Evolutionary conservation across 2,888 invertebrate species (phyloP).

Genomic region (Augochlorella aurata): DNA sequence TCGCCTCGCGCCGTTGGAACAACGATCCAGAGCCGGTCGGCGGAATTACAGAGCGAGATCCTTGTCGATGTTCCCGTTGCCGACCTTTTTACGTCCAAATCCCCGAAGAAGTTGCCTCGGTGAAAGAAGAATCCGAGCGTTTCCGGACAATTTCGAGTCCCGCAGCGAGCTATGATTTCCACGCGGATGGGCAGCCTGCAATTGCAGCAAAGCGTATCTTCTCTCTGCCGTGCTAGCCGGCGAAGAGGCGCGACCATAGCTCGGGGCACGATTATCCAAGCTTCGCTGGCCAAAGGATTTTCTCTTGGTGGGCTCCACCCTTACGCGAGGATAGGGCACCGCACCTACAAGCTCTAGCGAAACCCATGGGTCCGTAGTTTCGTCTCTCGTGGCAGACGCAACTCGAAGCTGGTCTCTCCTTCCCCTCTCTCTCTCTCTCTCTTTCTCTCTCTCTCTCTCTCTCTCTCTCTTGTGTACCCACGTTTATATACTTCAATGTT

Average conservation of each 20-base stretch:
- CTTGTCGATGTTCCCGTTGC: constrained; percentile 50
- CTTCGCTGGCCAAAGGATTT: constrained; percentile 80
- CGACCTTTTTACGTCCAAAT: constrained; percentile 58
- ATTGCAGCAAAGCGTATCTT: constrained; percentile 73
- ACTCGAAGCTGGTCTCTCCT: background rate
- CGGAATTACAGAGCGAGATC: constrained; percentile 62
- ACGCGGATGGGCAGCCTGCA: constrained; percentile 76
- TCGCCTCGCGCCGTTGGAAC: constrained; percentile 10
- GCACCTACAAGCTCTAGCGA: constrained; percentile 30
- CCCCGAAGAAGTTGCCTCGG: constrained; percentile 55
- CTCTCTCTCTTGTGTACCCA: too few relatives aligned
- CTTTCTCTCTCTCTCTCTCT: too few relatives aligned
- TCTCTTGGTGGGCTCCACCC: constrained; percentile 65
- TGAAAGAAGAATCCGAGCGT: constrained; percentile 61
- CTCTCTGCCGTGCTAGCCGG: constrained; percentile 34
- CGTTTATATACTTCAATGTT: constrained; percentile 1
- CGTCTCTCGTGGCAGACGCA: background rate
- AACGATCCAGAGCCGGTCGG: constrained; percentile 38
- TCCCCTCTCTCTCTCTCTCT: too few relatives aligned
- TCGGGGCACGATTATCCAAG: constrained; percentile 78
- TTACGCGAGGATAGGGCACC: constrained; percentile 23
- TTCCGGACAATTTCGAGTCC: constrained; percentile 77
- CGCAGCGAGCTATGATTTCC: constrained; percentile 78
- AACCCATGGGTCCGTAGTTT: constrained; percentile 39
- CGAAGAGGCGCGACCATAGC: constrained; percentile 66